Evolutionary conservation across 2,888 invertebrate species (phyloP).

Genomic region (Synanthedon formicaeformis): DNA sequence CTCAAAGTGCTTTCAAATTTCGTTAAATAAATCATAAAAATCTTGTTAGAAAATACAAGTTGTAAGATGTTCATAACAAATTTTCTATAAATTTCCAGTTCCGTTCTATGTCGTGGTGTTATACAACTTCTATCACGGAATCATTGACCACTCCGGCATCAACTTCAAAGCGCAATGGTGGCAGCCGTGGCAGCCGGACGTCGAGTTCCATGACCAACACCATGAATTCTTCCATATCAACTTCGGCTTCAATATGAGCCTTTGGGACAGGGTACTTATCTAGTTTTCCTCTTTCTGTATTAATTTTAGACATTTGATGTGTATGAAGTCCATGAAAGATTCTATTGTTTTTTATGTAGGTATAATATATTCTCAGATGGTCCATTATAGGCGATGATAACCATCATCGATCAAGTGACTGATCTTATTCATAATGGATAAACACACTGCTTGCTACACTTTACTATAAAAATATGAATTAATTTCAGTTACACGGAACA

Average conservation of each 20-base stretch:
- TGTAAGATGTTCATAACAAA: no score
- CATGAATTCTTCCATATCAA: slow-evolving; percentile 84
- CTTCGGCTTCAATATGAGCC: slow-evolving; percentile 77
- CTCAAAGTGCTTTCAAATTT: no score
- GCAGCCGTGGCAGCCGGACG: slow-evolving; percentile 82
- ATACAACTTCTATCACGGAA: slow-evolving; percentile 77
- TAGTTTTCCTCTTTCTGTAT: neutral
- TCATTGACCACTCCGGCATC: slow-evolving; percentile 81
- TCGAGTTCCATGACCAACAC: slow-evolving; percentile 81
- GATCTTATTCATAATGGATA: no score
- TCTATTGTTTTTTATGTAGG: neutral
- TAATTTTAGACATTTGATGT: slow-evolving; percentile 1
- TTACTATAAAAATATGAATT: no score
- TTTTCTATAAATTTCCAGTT: slow-evolving; percentile 19
- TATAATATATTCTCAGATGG: neutral
- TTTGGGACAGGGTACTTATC: slow-evolving; percentile 75
- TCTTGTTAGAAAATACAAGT: no score
- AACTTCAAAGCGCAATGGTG: slow-evolving; percentile 80
- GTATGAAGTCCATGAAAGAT: slow-evolving; percentile 9
- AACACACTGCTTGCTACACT: no score
- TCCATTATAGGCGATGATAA: no score
- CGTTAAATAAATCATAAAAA: no score
- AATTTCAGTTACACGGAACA: slow-evolving; percentile 75
- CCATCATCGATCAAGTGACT: no score
- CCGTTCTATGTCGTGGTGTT: slow-evolving; percentile 43